A percentile compares a stretch with the other conserved stretches of the same genome.
Conservation (phyloP, 2,797 vertebrate species). For the Brachyalestes nurse region DNA sequence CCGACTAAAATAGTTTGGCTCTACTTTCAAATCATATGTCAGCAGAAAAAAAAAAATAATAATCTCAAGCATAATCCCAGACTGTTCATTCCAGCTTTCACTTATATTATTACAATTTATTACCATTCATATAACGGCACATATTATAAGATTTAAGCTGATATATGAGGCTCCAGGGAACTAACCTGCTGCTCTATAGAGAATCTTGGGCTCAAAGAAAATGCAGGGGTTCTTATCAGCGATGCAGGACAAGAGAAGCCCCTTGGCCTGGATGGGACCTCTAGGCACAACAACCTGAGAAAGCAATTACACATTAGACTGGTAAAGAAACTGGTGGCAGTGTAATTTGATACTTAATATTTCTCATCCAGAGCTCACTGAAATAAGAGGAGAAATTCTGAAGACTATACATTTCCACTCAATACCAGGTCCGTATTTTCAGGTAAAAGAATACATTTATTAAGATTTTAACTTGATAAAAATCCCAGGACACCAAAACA, state of each 20-base stretch:
- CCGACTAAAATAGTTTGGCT: background rate
- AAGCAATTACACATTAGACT: background rate
- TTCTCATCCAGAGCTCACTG: no score
- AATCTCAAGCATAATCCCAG: background rate
- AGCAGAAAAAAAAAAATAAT: background rate
- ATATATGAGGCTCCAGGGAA: background rate
- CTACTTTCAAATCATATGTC: background rate
- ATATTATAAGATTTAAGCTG: background rate
- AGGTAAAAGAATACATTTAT: no score
- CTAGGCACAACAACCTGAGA: slow-evolving; percentile 92
- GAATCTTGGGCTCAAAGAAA: slow-evolving; percentile 99
- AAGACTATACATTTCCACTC: background rate
- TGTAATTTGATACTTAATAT: background rate
- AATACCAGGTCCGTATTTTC: no score
- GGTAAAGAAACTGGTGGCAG: background rate
- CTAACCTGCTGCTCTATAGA: slow-evolving; percentile 94
- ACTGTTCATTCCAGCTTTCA: background rate
- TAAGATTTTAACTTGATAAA: no score
- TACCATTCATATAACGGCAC: background rate
- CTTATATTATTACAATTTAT: background rate
- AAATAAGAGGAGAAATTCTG: background rate
- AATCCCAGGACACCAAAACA: background rate
- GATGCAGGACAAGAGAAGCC: slow-evolving; percentile 93
- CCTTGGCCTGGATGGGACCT: slow-evolving; percentile 94
- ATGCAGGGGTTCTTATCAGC: slow-evolving; percentile 95